Evolutionary conservation across 2,113 vertebrate genomes (phyloP).

Genomic region (Bubalus kerabau): DNA sequence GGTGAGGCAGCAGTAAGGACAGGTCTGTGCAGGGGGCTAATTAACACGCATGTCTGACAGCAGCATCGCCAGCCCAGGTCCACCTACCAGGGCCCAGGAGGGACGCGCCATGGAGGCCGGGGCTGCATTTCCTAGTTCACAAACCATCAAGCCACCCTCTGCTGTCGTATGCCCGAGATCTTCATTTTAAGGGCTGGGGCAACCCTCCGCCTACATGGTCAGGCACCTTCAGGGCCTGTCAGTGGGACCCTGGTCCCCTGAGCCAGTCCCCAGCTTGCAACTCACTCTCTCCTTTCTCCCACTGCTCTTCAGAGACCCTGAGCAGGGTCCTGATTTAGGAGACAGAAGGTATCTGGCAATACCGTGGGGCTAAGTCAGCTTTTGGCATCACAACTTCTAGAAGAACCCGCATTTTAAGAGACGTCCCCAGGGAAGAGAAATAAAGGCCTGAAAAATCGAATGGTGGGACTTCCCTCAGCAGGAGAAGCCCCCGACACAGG

Average conservation of each 20-base stretch:
- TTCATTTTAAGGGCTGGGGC: background rate
- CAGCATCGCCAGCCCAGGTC: accelerated
- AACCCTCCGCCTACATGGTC: background rate
- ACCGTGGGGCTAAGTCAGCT: background rate
- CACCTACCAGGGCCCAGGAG: background rate
- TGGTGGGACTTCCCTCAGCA: accelerated
- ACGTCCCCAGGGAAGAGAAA: background rate
- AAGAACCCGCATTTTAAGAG: background rate
- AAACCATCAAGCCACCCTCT: background rate
- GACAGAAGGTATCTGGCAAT: background rate
- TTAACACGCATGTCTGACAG: accelerated
- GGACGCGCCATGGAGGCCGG: background rate
- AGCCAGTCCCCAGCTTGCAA: background rate
- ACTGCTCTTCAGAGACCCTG: background rate
- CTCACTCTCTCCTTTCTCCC: background rate
- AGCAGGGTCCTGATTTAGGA: background rate
- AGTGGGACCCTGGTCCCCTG: background rate
- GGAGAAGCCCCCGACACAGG: background rate
- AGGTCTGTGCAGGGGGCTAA: background rate
- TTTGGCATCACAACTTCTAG: background rate
- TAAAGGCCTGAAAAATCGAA: background rate
- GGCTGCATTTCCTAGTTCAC: background rate
- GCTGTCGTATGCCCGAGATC: background rate
- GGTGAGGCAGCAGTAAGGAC: background rate
- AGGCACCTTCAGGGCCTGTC: background rate